Conservation (phyloP, 2,797 vertebrate species). For the Chaunax sp. region DNA sequence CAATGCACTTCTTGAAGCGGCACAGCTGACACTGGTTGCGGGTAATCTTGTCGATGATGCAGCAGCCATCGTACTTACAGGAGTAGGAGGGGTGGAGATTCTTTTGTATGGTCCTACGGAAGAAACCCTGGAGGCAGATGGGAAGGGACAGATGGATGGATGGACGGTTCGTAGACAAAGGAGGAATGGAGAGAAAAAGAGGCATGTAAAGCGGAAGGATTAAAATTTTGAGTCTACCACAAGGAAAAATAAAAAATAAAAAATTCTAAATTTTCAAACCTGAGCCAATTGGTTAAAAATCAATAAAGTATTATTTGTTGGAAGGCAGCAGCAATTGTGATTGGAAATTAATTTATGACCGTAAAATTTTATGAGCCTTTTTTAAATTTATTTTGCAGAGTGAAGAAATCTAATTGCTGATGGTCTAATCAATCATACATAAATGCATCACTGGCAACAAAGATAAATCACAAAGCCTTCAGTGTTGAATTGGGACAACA, state of each 20-base stretch:
- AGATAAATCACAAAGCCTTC: background rate
- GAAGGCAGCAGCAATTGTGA: background rate
- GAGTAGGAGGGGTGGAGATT: slow-evolving; percentile 97
- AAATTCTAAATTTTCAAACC: background rate
- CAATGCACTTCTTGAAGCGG: slow-evolving; percentile 98
- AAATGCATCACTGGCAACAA: background rate
- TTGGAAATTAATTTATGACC: background rate
- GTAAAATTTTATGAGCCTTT: background rate
- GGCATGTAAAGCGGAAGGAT: background rate
- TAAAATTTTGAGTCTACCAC: too few species aligned
- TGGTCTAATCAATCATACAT: slow-evolving; percentile 4
- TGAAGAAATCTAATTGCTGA: background rate
- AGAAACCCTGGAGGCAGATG: slow-evolving; percentile 88
- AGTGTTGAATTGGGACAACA: background rate
- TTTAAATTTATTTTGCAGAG: background rate
- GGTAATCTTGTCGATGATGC: slow-evolving; percentile 98
- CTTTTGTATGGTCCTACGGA: slow-evolving; percentile 98
- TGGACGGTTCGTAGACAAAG: background rate
- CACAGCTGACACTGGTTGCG: slow-evolving; percentile 99
- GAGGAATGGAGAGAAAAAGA: background rate
- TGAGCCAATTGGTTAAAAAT: background rate
- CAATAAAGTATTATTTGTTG: background rate
- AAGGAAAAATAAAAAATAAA: background rate
- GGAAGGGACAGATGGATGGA: background rate
- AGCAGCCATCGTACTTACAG: slow-evolving; percentile 98